These are phyloP conservation scores for Pangasianodon gigas DNA, from an alignment of 2,113 vertebrate species.

Conservation along the genomic window DNA sequence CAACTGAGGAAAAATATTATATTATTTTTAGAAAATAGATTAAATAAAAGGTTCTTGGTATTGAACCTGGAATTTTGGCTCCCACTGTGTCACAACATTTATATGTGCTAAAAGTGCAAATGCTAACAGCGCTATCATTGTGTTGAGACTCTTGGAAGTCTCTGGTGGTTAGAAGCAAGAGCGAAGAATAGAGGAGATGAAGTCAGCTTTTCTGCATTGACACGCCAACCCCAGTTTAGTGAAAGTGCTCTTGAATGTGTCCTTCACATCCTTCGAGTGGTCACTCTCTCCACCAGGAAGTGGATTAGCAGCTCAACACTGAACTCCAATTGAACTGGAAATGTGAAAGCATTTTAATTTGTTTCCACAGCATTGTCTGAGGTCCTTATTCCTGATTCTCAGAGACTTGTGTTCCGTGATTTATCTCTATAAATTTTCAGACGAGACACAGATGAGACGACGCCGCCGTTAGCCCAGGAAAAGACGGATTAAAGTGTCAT, in stretches of 20 bases:
- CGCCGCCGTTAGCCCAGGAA: constrained; percentile 44
- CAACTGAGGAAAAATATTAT: background rate
- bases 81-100: background rate
- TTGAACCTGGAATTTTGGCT: background rate
- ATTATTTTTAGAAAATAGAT: background rate
- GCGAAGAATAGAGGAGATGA: background rate
- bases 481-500: constrained; percentile 57
- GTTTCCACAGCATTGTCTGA: background rate
- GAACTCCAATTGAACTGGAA: background rate
- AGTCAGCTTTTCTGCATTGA: background rate
- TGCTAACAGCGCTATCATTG: background rate
- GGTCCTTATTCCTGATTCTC: background rate
- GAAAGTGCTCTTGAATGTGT: constrained; percentile 24
- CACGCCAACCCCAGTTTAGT: background rate
- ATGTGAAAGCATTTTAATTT: constrained; percentile 5
- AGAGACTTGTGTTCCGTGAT: background rate
- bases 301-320: constrained; percentile 12
- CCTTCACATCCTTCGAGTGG: constrained; percentile 37
- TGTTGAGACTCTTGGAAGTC: background rate
- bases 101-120: constrained; percentile 4
- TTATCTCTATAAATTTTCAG: constrained; percentile 8
- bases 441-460: constrained; percentile 21
- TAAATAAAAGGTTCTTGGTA: background rate
- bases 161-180: background rate
- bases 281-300: background rate